These are phyloP conservation scores for Sisyra terminalis DNA, from an alignment of 2,888 invertebrate genomes.

Conservation along the genomic window DNA sequence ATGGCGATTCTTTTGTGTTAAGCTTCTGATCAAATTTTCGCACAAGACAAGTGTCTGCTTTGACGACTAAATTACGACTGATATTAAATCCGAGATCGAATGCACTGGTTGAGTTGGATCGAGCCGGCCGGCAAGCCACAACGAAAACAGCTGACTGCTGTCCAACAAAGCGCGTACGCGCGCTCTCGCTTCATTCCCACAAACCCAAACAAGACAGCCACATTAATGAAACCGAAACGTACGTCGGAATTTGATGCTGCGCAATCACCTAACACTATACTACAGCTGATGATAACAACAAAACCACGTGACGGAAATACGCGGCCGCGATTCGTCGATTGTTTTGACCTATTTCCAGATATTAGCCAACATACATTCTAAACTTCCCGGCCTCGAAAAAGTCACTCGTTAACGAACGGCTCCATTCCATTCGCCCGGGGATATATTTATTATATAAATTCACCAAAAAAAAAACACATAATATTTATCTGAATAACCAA, in stretches of 20 bases:
- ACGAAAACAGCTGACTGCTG: slow-evolving; percentile 15
- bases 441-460: not conserved
- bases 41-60: too few relatives aligned
- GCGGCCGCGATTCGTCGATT: slow-evolving; percentile 27
- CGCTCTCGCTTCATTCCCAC: slow-evolving; percentile 7
- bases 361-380: slow-evolving; percentile 23
- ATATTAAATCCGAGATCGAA: too few relatives aligned
- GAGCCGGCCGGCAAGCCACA: slow-evolving; percentile 24
- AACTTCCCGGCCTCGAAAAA: slow-evolving; percentile 12
- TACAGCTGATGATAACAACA: slow-evolving; percentile 55
- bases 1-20: too few relatives aligned
- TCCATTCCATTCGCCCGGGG: slow-evolving; percentile 3
- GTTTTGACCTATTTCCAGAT: slow-evolving; percentile 38
- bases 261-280: slow-evolving; percentile 22
- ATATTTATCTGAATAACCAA: too few relatives aligned
- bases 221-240: slow-evolving; percentile 5
- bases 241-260: slow-evolving; percentile 20
- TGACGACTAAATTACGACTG: too few relatives aligned
- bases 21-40: too few relatives aligned
- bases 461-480: too few relatives aligned
- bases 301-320: slow-evolving; percentile 40
- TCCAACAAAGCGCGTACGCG: slow-evolving; percentile 2
- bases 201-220: not conserved
- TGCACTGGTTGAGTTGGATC: slow-evolving; percentile 10
- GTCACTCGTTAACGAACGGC: not conserved